These are phyloP conservation scores for Diglossa brunneiventris DNA, from an alignment of 2,113 vertebrate genomes.

Conservation along the genomic window DNA sequence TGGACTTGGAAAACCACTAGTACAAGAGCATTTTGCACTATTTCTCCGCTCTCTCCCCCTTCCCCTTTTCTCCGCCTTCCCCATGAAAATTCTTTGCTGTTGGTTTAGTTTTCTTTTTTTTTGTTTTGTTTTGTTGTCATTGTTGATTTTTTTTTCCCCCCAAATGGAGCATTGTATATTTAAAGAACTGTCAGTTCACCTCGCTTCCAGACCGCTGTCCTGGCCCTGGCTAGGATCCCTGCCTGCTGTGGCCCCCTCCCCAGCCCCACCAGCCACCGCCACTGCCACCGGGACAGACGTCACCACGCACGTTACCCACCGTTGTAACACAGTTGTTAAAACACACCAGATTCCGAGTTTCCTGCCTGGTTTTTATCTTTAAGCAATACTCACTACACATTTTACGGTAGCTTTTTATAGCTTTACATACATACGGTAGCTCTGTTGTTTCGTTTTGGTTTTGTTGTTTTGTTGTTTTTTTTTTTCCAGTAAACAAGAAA, in stretches of 20 bases:
- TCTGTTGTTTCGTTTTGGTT: constrained; percentile 72
- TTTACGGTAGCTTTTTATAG: constrained; percentile 83
- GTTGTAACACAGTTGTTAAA: constrained; percentile 64
- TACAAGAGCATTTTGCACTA: constrained; percentile 77
- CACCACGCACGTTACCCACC: constrained; percentile 54
- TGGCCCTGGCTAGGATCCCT: constrained; percentile 24
- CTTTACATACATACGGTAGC: constrained; percentile 74
- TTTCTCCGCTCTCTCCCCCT: constrained; percentile 59
- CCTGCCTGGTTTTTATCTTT: constrained; percentile 78
- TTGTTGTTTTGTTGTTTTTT: constrained; percentile 38
- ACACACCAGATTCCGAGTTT: constrained; percentile 83
- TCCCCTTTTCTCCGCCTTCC: constrained; percentile 26
- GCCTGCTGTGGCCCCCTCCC: not conserved
- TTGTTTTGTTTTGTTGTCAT: not conserved
- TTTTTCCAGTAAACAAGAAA: constrained; percentile 79
- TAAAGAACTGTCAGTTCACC: constrained; percentile 24
- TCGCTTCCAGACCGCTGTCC: constrained; percentile 45
- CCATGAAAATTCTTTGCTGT: not conserved
- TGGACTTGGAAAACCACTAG: constrained; percentile 78
- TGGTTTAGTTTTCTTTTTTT: not conserved
- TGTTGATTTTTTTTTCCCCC: not conserved
- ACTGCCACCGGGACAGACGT: constrained; percentile 18
- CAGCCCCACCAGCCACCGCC: constrained; percentile 1
- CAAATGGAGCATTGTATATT: constrained; percentile 59
- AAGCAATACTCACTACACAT: constrained; percentile 87